phyloP scores from a whole-genome alignment of 2,888 invertebrate genomes.

The Apotomis betuletana region DNA sequence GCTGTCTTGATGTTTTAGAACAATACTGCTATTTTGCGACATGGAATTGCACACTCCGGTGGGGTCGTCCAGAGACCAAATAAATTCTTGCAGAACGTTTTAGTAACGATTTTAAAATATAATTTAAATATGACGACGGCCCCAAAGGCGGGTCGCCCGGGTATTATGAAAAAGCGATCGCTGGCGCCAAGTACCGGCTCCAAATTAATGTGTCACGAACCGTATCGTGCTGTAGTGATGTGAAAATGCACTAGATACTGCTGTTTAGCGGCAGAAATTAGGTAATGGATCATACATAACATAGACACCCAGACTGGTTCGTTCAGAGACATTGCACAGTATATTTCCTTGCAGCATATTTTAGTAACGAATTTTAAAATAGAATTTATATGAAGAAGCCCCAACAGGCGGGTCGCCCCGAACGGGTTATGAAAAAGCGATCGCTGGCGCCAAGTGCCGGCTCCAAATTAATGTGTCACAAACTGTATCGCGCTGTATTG shows the following conservation, averaged over 20 bases:
- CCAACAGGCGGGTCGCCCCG: conserved; percentile 5
- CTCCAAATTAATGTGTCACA: conserved; percentile 70
- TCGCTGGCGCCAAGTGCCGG: conserved; percentile 51
- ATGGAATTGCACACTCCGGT: not conserved
- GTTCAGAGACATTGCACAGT: not conserved
- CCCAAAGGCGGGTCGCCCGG: not conserved
- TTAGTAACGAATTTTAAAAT: conserved; percentile 10
- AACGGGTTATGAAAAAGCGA: conserved; percentile 59
- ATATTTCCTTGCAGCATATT: not conserved
- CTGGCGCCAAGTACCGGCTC: conserved; percentile 48
- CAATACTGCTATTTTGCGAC: conserved; percentile 28
- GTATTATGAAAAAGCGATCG: conserved; percentile 46
- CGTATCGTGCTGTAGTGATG: conserved; percentile 63
- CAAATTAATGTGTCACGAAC: conserved; percentile 42
- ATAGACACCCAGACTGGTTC: too few species aligned
- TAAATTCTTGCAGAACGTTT: not conserved
- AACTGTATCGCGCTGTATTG: conserved; percentile 63
- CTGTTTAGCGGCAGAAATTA: too few species aligned
- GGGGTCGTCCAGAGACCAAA: too few species aligned
- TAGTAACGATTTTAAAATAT: conserved; percentile 16
- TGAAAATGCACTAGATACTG: conserved; percentile 56
- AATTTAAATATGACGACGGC: conserved; percentile 35
- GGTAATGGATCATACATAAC: too few species aligned
- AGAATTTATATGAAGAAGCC: conserved; percentile 36
- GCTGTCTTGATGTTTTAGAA: conserved; percentile 67